Evolutionary conservation across 2,113 vertebrate genomes (phyloP).

Genomic region (Camarhynchus parvulus): DNA sequence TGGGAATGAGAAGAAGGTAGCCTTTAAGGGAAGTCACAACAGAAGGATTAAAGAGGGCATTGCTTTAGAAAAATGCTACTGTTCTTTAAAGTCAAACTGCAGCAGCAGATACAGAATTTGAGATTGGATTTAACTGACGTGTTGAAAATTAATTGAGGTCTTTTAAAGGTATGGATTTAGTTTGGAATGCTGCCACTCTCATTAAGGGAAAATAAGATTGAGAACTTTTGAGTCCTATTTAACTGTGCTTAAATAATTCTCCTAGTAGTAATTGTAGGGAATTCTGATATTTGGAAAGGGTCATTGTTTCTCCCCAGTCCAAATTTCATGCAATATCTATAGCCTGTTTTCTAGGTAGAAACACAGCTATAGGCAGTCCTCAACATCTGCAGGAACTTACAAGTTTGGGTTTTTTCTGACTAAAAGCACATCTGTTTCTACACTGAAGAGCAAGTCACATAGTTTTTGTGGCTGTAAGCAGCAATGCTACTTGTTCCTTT

Average conservation of each 20-base stretch:
- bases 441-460: not conserved
- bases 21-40: not conserved
- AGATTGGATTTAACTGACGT: not conserved
- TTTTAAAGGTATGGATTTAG: not conserved
- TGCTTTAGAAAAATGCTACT: not conserved
- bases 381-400: not conserved
- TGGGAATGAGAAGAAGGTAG: conserved; percentile 5
- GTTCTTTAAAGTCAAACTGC: not conserved
- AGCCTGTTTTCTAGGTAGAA: not conserved
- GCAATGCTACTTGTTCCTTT: not conserved
- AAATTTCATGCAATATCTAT: not conserved
- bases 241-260: not conserved
- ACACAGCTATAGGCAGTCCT: not conserved
- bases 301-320: not conserved
- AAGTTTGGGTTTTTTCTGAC: not conserved
- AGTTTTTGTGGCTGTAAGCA: not conserved
- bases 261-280: not conserved
- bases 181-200: not conserved
- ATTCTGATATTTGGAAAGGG: not conserved
- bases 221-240: not conserved
- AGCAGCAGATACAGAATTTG: not conserved
- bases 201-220: not conserved
- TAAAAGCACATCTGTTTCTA: not conserved
- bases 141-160: not conserved
- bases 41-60: not conserved